A percentile compares a stretch with the other conserved stretches of the same genome.
Evolutionary conservation across 2,113 vertebrate genomes (phyloP).

Genomic region (Isurus oxyrinchus): DNA sequence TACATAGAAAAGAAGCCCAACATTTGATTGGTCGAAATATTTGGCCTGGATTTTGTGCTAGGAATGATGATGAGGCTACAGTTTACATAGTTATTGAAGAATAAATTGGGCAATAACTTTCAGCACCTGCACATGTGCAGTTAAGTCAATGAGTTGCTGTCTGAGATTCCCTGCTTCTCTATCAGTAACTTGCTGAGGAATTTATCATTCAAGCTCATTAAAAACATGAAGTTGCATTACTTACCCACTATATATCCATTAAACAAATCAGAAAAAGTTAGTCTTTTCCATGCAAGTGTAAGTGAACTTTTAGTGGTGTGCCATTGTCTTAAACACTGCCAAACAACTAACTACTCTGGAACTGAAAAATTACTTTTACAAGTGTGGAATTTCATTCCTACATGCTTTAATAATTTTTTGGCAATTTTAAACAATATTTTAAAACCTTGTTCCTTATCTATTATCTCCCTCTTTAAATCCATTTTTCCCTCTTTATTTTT

Average conservation of each 20-base stretch:
- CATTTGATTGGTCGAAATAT: background rate
- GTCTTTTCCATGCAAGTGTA: background rate
- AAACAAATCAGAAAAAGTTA: background rate
- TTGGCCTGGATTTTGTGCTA: background rate
- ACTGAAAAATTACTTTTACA: background rate
- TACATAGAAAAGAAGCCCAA: background rate
- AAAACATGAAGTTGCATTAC: too few relatives aligned
- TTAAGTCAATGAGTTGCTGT: background rate
- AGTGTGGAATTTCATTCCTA: background rate
- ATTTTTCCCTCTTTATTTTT: background rate
- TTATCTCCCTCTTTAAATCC: background rate
- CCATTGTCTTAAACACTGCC: background rate
- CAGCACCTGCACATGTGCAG: background rate
- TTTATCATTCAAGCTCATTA: background rate
- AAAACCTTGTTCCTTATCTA: background rate
- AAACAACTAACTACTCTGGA: background rate
- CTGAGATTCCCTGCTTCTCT: background rate
- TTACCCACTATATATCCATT: background rate
- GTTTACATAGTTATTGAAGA: background rate
- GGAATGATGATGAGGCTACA: background rate
- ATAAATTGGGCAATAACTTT: background rate
- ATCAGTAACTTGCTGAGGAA: background rate
- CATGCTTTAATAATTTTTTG: background rate
- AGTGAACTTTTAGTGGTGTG: background rate
- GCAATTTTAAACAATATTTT: background rate